A percentile compares a stretch with the other conserved stretches of the same genome.
phyloP scores from a whole-genome alignment of 1,140 invertebrate species.

The Drosophila trapezifrons region DNA sequence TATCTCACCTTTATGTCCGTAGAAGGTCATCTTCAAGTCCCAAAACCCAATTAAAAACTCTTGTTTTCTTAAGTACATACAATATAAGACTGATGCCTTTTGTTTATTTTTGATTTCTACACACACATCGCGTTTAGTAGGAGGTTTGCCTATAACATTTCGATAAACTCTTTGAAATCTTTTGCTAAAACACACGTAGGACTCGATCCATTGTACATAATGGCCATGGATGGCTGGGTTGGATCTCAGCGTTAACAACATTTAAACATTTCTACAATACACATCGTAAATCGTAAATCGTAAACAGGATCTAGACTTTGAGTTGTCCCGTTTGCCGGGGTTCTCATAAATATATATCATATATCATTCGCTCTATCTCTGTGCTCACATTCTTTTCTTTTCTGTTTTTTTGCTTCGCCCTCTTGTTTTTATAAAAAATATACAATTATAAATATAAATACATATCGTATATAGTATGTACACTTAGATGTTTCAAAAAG shows the following conservation, averaged over 20 bases:
- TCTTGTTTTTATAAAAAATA: conserved; percentile 39
- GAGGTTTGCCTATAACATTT: conserved; percentile 65
- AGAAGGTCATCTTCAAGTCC: too few relatives aligned
- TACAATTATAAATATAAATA: conserved; percentile 52
- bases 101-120: conserved; percentile 52
- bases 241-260: conserved; percentile 33
- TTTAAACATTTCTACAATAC: conserved; percentile 48
- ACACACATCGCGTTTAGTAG: conserved; percentile 57
- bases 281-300: conserved; percentile 40
- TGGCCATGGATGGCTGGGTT: conserved; percentile 17
- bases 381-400: background rate
- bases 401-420: background rate
- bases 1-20: too few relatives aligned
- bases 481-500: conserved; percentile 46
- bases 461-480: conserved; percentile 42
- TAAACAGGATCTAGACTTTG: conserved; percentile 46
- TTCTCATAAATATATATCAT: conserved; percentile 3
- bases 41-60: background rate
- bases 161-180: conserved; percentile 60
- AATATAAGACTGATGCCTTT: conserved; percentile 50
- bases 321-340: background rate
- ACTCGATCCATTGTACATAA: conserved; percentile 51
- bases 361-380: conserved; percentile 36
- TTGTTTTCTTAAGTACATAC: conserved; percentile 52
- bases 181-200: conserved; percentile 52